Base-by-base conservation (phyloP, 2,113 vertebrate genomes). In the Pseudopipra pipra region DNA sequence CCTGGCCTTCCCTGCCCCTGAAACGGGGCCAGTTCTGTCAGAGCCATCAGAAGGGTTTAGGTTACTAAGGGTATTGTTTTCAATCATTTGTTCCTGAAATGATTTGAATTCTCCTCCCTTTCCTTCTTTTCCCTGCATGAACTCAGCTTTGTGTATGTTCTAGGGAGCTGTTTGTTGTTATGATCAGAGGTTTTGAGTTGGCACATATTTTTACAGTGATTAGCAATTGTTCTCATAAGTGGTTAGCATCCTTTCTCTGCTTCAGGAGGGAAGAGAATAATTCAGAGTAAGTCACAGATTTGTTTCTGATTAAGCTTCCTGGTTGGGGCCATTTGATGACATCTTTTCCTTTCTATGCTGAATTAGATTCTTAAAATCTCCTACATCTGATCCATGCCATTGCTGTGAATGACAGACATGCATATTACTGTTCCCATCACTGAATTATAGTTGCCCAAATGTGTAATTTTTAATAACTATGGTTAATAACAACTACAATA, bases 41-140 rank as follows among this genome's bases (percentile, higher is more conserved):
- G 56, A 86, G 28, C 49, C 43, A 44, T 93, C 88, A 75, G 41
- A 91, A 81, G 47, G 65, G 11, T 68, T 89, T 68, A 33, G 21
- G n/a, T 93, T 93, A 78, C 86, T 58, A 46, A 90, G 72, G 2
- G 0, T 54, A 85, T 92, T 96, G 92, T 96, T 95, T 93, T 85
- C 93, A 75, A 28, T 82, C 49, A 43, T 65, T 95, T 93, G 73
- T 93, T 95, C 65, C 76, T 92, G 92, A 90, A 90, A 66, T 78
- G 30, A 76, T 91, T 95, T 84, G 25, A 89, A 81, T 95, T 96
- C 88, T 95, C 92, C 90, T 95, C 88, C 92, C 90, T 92, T 95
- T 95, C 92, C 94, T 96, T 78, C 41, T 78, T 96, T 95, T 90
- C 83, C 80, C 68, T 72, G 46, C 52, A 9, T 65, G 85, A 88